Base-by-base conservation (phyloP, 1,140 invertebrate species). In the Lordiphosa stackelbergi region DNA sequence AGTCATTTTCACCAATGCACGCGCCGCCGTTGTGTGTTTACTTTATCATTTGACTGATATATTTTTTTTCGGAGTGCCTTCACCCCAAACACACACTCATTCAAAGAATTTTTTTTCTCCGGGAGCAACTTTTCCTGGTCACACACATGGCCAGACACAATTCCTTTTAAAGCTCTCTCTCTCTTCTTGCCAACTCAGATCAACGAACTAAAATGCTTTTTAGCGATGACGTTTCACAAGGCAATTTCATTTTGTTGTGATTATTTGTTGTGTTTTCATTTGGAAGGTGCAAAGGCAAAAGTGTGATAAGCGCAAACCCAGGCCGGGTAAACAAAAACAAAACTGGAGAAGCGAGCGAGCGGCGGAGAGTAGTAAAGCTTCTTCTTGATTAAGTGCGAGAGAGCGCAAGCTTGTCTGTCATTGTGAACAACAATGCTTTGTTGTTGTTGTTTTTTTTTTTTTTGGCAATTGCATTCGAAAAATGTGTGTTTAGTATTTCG, bases 21-120 rank as follows among this genome's bases (percentile, higher is more conserved):
- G 75, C 66, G 56, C 70, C 51, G 66, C 31, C 28, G 28, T 31
- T 31, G 28, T 61, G 51, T 69, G 74, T 70, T 74, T 69, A 69
- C 66, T 78, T 79, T 71, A 83, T 75, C 75, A 81, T 79, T 79
- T 79, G 75, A 75, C 75, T 78, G 75, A 83, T 83, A 81, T 79
- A 31, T 68, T 74, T 69, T 74, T 69, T 74, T 73, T 83, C 66
- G 66, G 66, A 79, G 75, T 79, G 66, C 75, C 75, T 79, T 79
- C 75, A 79, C 75, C 75, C 75, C 75, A 52, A 64, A 65, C 28
- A 68, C 52, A 34, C 11, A 46, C 24, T 13, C 28, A 41, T 13
- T 13, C 8, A 41, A 8, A 41, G 24, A 70, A 38, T 56, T 41
- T 70, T 53, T 28, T 66, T 16, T 16, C 53, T 53, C 40, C 62